Evolutionary conservation across 2,113 vertebrate genomes (phyloP).

Genomic region (Ranitomeya variabilis): DNA sequence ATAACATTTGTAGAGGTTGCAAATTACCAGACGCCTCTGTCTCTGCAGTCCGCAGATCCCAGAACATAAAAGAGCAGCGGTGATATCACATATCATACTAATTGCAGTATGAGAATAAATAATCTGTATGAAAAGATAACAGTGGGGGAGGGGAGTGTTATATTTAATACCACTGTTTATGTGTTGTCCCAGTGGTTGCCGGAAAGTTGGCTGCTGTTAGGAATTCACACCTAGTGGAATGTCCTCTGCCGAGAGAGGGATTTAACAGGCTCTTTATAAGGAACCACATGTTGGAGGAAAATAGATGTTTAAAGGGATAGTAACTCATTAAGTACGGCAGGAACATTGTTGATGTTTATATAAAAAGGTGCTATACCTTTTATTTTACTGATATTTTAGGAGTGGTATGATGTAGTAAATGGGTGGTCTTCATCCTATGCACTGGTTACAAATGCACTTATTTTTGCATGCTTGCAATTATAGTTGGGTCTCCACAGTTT

Average conservation of each 20-base stretch:
- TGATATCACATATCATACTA: background rate
- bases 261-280: slow-evolving; percentile 26
- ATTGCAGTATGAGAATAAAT: background rate
- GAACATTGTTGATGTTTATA: background rate
- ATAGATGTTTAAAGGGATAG: background rate
- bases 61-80: background rate
- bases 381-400: no score
- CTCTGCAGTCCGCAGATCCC: background rate
- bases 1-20: background rate
- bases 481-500: no score
- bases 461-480: no score
- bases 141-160: background rate
- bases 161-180: slow-evolving; percentile 22
- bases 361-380: background rate
- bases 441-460: no score
- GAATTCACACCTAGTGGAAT: slow-evolving; percentile 40
- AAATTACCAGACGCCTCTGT: background rate
- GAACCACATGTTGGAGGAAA: background rate
- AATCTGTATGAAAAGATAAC: background rate
- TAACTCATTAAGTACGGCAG: background rate
- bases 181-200: slow-evolving; percentile 6
- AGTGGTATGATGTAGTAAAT: no score
- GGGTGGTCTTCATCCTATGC: no score
- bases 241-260: slow-evolving; percentile 1
- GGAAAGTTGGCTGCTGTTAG: slow-evolving; percentile 36